phyloP scores from a whole-genome alignment of 1,140 invertebrate genomes.

The Drosophila persimilis region DNA sequence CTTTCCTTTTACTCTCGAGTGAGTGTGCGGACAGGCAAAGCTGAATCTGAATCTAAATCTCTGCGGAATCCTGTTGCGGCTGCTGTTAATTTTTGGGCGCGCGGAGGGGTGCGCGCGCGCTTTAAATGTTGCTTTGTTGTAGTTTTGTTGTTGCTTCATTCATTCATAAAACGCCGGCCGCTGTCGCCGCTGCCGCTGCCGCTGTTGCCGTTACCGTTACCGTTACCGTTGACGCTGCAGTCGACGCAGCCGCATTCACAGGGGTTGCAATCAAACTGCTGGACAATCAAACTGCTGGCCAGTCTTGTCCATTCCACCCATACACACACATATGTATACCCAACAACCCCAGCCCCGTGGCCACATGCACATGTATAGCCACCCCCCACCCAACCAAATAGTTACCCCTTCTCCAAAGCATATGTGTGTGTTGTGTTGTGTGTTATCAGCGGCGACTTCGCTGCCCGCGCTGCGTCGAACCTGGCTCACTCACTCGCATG shows the following conservation, averaged over 20 bases:
- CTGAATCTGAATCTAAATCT: neutral
- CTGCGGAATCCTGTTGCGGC: neutral
- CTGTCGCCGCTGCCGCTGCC: neutral
- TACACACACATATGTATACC: no score
- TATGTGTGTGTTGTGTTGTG: conserved; percentile 3
- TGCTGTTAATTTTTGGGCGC: conserved; percentile 1
- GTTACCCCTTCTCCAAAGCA: neutral
- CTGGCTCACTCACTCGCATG: conserved; percentile 39
- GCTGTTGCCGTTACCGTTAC: conserved; percentile 3
- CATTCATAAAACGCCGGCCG: no score
- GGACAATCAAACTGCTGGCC: no score
- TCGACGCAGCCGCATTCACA: no score
- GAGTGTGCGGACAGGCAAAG: no score
- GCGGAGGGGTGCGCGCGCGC: conserved; percentile 44
- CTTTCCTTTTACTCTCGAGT: no score
- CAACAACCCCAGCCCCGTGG: no score
- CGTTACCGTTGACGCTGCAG: conserved; percentile 2
- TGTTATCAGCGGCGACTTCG: conserved; percentile 17
- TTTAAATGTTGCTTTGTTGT: neutral
- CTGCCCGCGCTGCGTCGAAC: conserved; percentile 9
- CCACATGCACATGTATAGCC: no score
- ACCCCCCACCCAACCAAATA: neutral
- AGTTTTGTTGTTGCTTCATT: conserved; percentile 1
- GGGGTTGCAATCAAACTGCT: no score
- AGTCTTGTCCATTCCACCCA: no score